A percentile compares a stretch with the other conserved stretches of the same genome.
phyloP scores from a whole-genome alignment of 2,888 invertebrate genomes.

The Heliconius ismenius region DNA sequence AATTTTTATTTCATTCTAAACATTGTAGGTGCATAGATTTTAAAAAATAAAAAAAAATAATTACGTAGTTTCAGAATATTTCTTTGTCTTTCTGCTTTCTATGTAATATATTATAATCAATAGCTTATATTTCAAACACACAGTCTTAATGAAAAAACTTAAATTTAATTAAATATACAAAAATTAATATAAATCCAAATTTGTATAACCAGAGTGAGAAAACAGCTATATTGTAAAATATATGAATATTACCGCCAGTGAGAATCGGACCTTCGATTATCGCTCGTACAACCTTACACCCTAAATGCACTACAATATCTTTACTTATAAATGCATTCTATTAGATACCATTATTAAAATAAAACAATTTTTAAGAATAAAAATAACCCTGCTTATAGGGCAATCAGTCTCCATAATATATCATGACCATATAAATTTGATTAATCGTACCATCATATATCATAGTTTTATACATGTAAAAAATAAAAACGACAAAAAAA shows the following conservation, averaged over 20 bases:
- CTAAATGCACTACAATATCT: no score
- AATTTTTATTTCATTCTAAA: no score
- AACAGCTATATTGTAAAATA: not conserved
- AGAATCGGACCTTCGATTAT: no score
- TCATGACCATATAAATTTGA: not conserved
- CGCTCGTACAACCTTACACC: no score
- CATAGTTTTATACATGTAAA: not conserved
- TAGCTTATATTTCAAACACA: not conserved
- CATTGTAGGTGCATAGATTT: no score
- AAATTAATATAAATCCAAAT: not conserved
- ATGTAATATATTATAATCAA: not conserved
- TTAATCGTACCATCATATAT: not conserved
- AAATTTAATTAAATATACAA: not conserved
- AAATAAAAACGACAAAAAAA: not conserved
- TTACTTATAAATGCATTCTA: not conserved
- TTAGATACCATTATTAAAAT: not conserved
- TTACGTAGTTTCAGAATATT: not conserved
- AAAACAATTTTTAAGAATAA: not conserved
- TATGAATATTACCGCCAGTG: not conserved
- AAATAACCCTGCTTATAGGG: not conserved
- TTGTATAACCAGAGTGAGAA: not conserved
- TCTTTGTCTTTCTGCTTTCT: not conserved
- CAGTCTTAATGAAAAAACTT: not conserved
- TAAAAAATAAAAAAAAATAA: not conserved
- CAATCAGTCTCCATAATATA: not conserved